phyloP scores from a whole-genome alignment of 1,140 invertebrate genomes.

The Drosophila serrata region DNA sequence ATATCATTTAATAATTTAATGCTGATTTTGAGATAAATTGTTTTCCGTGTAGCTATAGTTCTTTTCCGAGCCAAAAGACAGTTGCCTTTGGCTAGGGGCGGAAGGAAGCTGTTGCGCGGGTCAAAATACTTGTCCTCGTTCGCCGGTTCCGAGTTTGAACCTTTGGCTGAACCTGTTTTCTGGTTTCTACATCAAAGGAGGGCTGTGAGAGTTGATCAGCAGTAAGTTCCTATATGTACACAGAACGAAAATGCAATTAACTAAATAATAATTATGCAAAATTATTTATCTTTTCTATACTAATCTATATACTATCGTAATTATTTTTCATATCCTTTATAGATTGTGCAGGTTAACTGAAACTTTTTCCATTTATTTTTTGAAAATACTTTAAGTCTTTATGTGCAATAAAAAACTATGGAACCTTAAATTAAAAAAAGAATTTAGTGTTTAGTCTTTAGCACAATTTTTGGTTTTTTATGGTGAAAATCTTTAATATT shows the following conservation, averaged over 20 bases:
- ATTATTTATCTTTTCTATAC: no score
- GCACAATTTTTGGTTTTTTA: no score
- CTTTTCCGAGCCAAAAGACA: conserved; percentile 22
- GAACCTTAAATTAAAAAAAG: no score
- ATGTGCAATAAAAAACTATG: no score
- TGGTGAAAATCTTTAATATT: background rate
- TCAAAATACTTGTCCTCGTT: conserved; percentile 65
- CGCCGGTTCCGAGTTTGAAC: conserved; percentile 40
- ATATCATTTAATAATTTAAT: no score
- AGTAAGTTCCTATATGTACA: conserved; percentile 41
- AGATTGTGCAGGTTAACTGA: background rate
- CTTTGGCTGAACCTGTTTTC: conserved; percentile 62
- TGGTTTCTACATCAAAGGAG: conserved; percentile 1
- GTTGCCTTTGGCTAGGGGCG: conserved; percentile 32
- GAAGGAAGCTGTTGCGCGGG: conserved; percentile 77
- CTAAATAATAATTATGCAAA: background rate
- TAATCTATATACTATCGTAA: no score
- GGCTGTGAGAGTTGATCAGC: conserved; percentile 30
- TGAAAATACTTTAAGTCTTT: no score
- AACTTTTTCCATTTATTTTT: no score
- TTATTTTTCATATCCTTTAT: background rate
- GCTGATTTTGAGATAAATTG: background rate
- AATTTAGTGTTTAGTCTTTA: no score
- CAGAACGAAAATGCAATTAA: background rate
- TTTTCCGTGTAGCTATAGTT: background rate